Conservation (phyloP, 2,888 invertebrate genomes). For the Linyphia triangularis region DNA sequence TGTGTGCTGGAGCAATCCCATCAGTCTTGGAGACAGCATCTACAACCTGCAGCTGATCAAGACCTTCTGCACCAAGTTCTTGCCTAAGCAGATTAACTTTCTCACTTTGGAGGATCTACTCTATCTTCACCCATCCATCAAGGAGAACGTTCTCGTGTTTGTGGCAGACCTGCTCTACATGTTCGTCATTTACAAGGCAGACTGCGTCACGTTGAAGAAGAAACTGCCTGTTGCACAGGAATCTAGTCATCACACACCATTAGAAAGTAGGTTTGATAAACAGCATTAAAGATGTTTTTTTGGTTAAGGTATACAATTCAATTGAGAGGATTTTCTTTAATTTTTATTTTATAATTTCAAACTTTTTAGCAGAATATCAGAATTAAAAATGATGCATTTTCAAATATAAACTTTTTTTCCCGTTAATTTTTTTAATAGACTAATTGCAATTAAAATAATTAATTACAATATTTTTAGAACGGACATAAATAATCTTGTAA, state of each 20-base stretch:
- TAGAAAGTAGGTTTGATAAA: constrained; percentile 71
- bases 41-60: constrained; percentile 93
- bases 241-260: constrained; percentile 60
- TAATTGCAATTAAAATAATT: no score
- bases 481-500: no score
- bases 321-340: no score
- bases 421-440: no score
- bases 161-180: constrained; percentile 95
- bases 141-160: constrained; percentile 92
- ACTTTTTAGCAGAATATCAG: no score
- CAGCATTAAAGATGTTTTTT: no score
- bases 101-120: constrained; percentile 96
- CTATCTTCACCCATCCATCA: constrained; percentile 95
- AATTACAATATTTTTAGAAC: no score
- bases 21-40: constrained; percentile 92
- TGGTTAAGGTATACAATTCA: no score
- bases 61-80: constrained; percentile 90
- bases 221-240: constrained; percentile 79
- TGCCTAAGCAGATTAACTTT: constrained; percentile 94
- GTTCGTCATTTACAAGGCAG: constrained; percentile 94
- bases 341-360: no score
- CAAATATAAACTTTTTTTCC: no score
- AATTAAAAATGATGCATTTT: no score
- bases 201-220: constrained; percentile 87
- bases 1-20: constrained; percentile 81